A percentile compares a stretch with the other conserved stretches of the same genome.
These are phyloP conservation scores for Gyps fulvus DNA, from an alignment of 2,113 vertebrate species.

Conservation along the genomic window DNA sequence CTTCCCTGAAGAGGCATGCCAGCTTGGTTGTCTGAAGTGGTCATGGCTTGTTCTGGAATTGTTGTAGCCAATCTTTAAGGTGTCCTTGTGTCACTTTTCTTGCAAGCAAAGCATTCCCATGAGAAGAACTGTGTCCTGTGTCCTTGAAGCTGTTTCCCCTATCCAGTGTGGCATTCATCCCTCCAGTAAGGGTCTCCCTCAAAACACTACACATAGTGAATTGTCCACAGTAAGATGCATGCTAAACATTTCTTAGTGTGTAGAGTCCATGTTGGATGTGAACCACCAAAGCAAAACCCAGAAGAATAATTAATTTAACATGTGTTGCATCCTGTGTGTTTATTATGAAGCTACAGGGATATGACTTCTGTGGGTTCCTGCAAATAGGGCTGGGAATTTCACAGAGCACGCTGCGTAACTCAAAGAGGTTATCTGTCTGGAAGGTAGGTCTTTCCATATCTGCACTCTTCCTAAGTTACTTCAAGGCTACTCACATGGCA, in stretches of 20 bases:
- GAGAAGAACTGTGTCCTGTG: neutral
- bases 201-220: neutral
- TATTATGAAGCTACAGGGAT: neutral
- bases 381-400: accelerated
- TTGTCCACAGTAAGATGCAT: neutral
- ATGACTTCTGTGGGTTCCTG: neutral
- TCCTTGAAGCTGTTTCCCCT: neutral
- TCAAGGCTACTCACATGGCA: neutral
- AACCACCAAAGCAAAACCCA: neutral
- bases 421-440: neutral
- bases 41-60: neutral
- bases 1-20: neutral
- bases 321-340: neutral
- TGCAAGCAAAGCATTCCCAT: neutral
- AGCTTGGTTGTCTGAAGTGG: neutral
- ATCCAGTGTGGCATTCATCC: neutral
- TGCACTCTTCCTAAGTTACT: neutral
- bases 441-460: neutral
- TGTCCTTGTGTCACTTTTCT: neutral
- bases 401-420: accelerated
- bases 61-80: neutral
- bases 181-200: neutral
- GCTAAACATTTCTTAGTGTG: neutral
- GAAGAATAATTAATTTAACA: neutral
- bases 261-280: neutral